Conservation (phyloP, 2,888 invertebrate species). For the Scaptomyza reducta region DNA sequence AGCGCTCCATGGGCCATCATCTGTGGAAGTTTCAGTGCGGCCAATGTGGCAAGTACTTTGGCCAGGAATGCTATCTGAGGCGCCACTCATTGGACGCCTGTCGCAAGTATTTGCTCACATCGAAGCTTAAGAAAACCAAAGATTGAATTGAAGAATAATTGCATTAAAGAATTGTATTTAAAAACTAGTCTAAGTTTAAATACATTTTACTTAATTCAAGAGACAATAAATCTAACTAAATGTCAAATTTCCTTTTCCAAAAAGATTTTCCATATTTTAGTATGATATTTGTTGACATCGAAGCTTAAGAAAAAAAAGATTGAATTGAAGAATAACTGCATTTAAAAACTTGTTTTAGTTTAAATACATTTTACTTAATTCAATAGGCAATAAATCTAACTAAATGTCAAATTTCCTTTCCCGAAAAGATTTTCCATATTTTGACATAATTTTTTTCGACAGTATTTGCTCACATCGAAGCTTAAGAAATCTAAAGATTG, state of each 20-base stretch:
- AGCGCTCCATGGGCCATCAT: constrained; percentile 89
- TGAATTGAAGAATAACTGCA: background rate
- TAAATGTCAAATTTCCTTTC: too few relatives aligned
- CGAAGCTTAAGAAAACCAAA: constrained; percentile 31
- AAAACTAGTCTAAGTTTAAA: too few relatives aligned
- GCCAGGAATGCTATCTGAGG: constrained; percentile 88
- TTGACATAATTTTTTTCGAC: too few relatives aligned
- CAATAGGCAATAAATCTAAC: too few relatives aligned
- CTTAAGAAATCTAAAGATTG: constrained; percentile 11
- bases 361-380: too few relatives aligned
- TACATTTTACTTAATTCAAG: too few relatives aligned
- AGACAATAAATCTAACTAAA: too few relatives aligned
- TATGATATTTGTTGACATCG: constrained; percentile 79
- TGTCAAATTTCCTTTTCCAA: too few relatives aligned
- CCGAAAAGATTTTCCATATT: too few relatives aligned
- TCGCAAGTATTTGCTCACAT: constrained; percentile 85
- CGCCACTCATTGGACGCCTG: constrained; percentile 88
- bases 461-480: constrained; percentile 82
- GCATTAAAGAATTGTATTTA: too few relatives aligned
- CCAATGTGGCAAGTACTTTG: constrained; percentile 89
- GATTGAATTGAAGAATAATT: background rate
- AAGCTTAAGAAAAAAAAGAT: constrained; percentile 30
- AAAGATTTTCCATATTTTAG: too few relatives aligned
- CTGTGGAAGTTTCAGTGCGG: constrained; percentile 88
- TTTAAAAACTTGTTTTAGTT: too few relatives aligned